Percentiles rank a stretch among this genome's conserved stretches.
Conservation (phyloP, 2,113 vertebrate species). For the Indicator maculatus region DNA sequence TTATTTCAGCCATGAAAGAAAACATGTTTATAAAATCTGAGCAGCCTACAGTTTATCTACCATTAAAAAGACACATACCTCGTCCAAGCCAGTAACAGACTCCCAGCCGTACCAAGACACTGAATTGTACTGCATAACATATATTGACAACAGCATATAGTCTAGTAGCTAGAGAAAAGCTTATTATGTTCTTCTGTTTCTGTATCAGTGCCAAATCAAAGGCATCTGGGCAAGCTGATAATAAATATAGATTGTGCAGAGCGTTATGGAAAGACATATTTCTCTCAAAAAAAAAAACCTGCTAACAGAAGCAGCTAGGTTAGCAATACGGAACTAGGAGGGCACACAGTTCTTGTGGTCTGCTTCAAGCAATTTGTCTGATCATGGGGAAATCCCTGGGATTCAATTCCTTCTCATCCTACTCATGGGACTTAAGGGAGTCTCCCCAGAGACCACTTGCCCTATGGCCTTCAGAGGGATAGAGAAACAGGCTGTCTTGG, state of each 20-base stretch:
- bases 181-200: neutral
- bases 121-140: neutral
- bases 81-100: neutral
- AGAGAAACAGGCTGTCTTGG: neutral
- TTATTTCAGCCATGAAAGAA: slow-evolving; percentile 38
- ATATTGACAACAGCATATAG: neutral
- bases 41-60: slow-evolving; percentile 18
- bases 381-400: neutral
- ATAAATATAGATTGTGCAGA: neutral
- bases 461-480: rapidly evolving
- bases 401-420: neutral
- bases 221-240: neutral
- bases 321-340: neutral
- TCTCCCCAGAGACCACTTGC: neutral
- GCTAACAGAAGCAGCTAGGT: neutral
- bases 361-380: neutral
- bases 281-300: neutral
- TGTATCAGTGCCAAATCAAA: neutral
- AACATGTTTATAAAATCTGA: slow-evolving; percentile 48
- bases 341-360: neutral
- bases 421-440: neutral
- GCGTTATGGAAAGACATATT: neutral
- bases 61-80: slow-evolving; percentile 21
- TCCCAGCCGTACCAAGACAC: neutral
- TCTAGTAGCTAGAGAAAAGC: neutral